Conservation (phyloP, 2,888 invertebrate genomes). For the Plebejus argus region DNA sequence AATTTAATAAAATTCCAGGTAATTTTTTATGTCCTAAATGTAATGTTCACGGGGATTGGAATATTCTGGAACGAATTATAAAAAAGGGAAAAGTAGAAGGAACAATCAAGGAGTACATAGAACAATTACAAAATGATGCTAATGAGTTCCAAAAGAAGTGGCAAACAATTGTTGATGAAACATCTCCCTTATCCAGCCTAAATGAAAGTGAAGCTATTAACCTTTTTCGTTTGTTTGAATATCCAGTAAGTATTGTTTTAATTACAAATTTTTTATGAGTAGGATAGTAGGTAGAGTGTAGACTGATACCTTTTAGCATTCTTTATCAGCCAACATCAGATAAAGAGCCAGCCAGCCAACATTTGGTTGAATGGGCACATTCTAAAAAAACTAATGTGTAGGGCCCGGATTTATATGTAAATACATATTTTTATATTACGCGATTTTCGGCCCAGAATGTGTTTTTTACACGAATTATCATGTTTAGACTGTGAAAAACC, state of each 20-base stretch:
- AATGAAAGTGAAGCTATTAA: conserved; percentile 64
- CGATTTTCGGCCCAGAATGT: too few relatives aligned
- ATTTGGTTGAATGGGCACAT: too few relatives aligned
- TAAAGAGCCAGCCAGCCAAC: too few relatives aligned
- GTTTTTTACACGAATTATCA: too few relatives aligned
- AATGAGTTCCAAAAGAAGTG: conserved; percentile 72
- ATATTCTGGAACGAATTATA: conserved; percentile 77
- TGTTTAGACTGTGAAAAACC: too few relatives aligned
- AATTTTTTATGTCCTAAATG: conserved; percentile 86
- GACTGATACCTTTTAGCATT: too few relatives aligned
- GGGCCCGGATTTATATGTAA: too few relatives aligned
- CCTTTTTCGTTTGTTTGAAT: conserved; percentile 78
- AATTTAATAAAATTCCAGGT: conserved; percentile 70
- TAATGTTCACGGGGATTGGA: conserved; percentile 84
- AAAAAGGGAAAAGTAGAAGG: conserved; percentile 65
- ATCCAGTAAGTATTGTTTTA: conserved; percentile 71
- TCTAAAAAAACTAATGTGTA: too few relatives aligned
- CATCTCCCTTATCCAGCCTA: conserved; percentile 67
- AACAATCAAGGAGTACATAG: conserved; percentile 60
- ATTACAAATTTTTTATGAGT: background rate
- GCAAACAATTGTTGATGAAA: conserved; percentile 65
- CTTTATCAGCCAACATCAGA: too few relatives aligned
- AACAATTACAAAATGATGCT: conserved; percentile 56
- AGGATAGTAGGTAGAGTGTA: background rate
- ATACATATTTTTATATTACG: too few relatives aligned